Evolutionary conservation across 2,113 vertebrate genomes (phyloP), one percentile per base, ranked within the genome.

Genomic region (Rhinoptilus africanus): DNA sequence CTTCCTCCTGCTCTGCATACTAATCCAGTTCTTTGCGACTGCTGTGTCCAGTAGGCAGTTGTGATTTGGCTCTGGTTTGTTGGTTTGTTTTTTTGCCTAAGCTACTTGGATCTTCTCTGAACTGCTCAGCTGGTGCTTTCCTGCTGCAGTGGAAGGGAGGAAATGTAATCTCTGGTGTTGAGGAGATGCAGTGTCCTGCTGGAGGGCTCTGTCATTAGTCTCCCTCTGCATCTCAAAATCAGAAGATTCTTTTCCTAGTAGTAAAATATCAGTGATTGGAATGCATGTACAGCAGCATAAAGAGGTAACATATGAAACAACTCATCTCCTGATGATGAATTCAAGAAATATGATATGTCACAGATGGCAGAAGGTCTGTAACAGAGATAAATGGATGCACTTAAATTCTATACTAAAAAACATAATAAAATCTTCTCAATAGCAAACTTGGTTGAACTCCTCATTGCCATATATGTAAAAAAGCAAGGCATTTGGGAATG

Each of bases 121-220:
- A 64, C 86, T 76, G 84, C 95, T 94, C 92, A 95, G 94, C 69
- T 12, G 2, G 80, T 85, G 86, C 73, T 95, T 93, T 94, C 84
- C 76, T 87, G 88, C 91, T 94, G 80, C 77, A 82, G 53, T 81
- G 66, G 73, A 92, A 95, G 39, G 76, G 66, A 96, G 83, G 91
- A 97, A 95, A 92, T 93, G 77, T 82, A 93, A 95, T 93, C 84
- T 87, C 80, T 93, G 94, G 94, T 95, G 95, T 96, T 0, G 12
- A 89, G 84, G 77, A 95, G 77, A 73, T 91, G 89, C 66, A 76
- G 77, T 82, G 90, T 76, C 94, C 96, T 96, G 92, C 92, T 93
- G 96, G 96, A 91, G 94, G 89, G 26, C 57, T 93, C 86, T 87
- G 48, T 89, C 89, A 89, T 95, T 87, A 96, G 84, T 94, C 68